A percentile compares a stretch with the other conserved stretches of the same genome.
Conservation (phyloP, 2,888 invertebrate species). For the Nemapogon koenigi region DNA sequence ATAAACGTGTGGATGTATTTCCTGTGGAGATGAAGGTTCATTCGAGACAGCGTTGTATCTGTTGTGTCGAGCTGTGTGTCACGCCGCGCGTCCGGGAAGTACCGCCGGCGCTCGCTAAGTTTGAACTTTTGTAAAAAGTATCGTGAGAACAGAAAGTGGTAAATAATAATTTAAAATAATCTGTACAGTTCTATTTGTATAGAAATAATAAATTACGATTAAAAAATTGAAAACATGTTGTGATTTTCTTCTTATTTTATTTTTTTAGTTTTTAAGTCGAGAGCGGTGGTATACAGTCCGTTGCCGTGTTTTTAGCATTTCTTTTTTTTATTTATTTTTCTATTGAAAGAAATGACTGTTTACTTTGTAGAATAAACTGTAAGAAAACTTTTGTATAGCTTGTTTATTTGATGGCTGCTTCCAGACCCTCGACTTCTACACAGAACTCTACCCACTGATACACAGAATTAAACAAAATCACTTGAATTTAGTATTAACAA, state of each 20-base stretch:
- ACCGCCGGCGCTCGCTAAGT: conserved; percentile 43
- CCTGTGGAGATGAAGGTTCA: background rate
- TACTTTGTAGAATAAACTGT: conserved; percentile 60
- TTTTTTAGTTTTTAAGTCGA: conserved; percentile 28
- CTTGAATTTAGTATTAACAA: too few species aligned
- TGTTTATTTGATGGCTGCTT: conserved; percentile 32
- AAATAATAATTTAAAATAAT: conserved; percentile 63
- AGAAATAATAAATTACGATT: conserved; percentile 67
- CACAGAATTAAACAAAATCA: too few species aligned
- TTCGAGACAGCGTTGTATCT: conserved; percentile 6
- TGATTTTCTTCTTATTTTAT: conserved; percentile 55
- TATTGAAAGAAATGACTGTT: conserved; percentile 54
- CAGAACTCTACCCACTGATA: too few species aligned
- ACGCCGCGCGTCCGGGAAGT: conserved; percentile 12
- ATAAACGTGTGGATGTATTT: background rate
- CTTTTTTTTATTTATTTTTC: conserved; percentile 43
- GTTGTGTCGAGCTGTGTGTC: conserved; percentile 10
- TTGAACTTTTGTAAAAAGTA: conserved; percentile 68
- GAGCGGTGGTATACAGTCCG: conserved; percentile 24
- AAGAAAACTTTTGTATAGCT: conserved; percentile 45
- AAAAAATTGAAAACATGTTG: conserved; percentile 57
- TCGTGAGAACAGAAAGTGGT: conserved; percentile 52
- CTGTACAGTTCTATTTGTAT: conserved; percentile 69
- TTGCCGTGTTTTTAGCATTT: conserved; percentile 36
- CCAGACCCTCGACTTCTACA: too few species aligned